A percentile compares a stretch with the other conserved stretches of the same genome.
phyloP scores from a whole-genome alignment of 1,140 invertebrate species.

The Leptinotarsa lineolata region DNA sequence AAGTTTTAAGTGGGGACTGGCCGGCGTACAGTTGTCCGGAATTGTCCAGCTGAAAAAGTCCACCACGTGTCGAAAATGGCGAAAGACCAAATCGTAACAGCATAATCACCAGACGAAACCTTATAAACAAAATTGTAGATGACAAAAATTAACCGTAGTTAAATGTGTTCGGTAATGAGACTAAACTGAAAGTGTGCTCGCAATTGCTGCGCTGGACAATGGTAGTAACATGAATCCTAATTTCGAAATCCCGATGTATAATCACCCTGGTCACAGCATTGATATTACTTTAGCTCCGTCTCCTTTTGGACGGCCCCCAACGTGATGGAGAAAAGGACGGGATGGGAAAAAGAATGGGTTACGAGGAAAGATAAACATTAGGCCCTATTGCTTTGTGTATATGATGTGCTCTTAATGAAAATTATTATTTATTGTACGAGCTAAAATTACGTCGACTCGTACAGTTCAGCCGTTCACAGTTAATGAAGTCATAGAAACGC shows the following conservation, averaged over 20 bases:
- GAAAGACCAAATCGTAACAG: constrained; percentile 28
- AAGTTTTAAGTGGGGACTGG: constrained; percentile 22
- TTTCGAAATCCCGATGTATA: constrained; percentile 48
- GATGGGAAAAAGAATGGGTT: constrained; percentile 19
- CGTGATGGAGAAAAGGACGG: constrained; percentile 13
- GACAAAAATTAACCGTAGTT: constrained; percentile 52
- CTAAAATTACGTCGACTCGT: constrained; percentile 18
- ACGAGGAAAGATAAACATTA: constrained; percentile 30
- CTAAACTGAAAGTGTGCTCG: constrained; percentile 46
- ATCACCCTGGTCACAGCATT: constrained; percentile 31
- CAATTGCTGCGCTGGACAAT: constrained; percentile 35
- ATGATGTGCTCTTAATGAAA: constrained; percentile 30
- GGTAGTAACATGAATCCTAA: constrained; percentile 44
- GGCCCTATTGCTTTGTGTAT: constrained; percentile 29
- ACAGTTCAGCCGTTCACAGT: neutral
- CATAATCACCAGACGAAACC: constrained; percentile 38
- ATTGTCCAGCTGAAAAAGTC: constrained; percentile 31
- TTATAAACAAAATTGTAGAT: constrained; percentile 53
- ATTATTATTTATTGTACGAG: constrained; percentile 30
- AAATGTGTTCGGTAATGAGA: constrained; percentile 48
- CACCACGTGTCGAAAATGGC: constrained; percentile 38
- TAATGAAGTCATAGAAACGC: constrained; percentile 17
- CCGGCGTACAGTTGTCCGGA: constrained; percentile 22
- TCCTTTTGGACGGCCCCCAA: constrained; percentile 4
- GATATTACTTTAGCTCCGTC: constrained; percentile 28